These are phyloP conservation scores for Agrotis segetum DNA, from an alignment of 2,888 invertebrate species.

Conservation along the genomic window DNA sequence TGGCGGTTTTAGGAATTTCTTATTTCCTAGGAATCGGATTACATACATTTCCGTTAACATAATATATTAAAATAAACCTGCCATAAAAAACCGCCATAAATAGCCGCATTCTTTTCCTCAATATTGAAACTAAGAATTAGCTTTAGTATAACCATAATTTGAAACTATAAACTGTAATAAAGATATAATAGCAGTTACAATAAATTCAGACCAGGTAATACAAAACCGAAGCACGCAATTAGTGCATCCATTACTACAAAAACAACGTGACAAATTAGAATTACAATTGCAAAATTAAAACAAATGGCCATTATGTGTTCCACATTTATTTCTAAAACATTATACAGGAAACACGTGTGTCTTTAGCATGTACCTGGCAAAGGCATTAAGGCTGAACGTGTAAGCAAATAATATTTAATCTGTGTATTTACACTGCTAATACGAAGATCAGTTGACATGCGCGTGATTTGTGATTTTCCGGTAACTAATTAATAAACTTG, in stretches of 20 bases:
- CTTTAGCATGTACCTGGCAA: slow-evolving; percentile 46
- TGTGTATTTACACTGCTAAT: slow-evolving; percentile 46
- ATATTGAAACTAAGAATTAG: not conserved
- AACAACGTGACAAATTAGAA: slow-evolving; percentile 39
- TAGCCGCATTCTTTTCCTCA: not conserved
- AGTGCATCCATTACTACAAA: slow-evolving; percentile 19
- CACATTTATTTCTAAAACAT: slow-evolving; percentile 51
- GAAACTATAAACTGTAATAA: not conserved
- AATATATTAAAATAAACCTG: no score
- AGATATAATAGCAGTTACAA: not conserved
- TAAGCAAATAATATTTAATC: slow-evolving; percentile 57
- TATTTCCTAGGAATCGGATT: no score
- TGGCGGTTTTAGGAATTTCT: no score
- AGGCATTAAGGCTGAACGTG: slow-evolving; percentile 48
- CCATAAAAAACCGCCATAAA: no score
- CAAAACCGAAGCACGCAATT: slow-evolving; percentile 8
- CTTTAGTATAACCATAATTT: not conserved
- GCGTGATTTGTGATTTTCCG: slow-evolving; percentile 54
- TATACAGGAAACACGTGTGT: slow-evolving; percentile 54
- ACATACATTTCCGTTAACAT: no score
- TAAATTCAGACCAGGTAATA: not conserved
- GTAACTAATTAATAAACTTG: not conserved
- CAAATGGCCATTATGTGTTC: slow-evolving; percentile 23
- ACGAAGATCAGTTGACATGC: slow-evolving; percentile 60
- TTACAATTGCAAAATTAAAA: slow-evolving; percentile 48